Evolutionary conservation across 2,888 invertebrate species (phyloP), one percentile per base, ranked within the genome.

Genomic region (Drosophila helvetica): DNA sequence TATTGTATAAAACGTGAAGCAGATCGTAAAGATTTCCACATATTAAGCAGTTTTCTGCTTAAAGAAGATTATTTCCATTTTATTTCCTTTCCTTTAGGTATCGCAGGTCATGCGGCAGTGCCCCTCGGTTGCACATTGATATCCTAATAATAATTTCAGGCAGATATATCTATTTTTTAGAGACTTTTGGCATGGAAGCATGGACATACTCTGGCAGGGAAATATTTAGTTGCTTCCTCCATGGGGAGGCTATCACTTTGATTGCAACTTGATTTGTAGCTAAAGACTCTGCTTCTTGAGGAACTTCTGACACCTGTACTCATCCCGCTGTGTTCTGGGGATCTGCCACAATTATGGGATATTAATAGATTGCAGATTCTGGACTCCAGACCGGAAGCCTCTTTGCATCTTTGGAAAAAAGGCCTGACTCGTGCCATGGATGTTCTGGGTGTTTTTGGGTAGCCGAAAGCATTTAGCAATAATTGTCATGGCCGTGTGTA

Each of bases 401-500:
- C 30, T 27, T 15, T 56, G 38, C 51, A 22, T 27, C 6, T 33
- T 17, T 50, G 22, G 51, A 42, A 25, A 42, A n/a, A n/a, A n/a
- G n/a, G 22, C 15, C 33, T 12, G n/a, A 38, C 17, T 10, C 9
- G 4, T 30, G 22, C 19, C 47, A 42, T 22, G 38, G 33, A 4
- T 22, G 19, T 42, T 19, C 5, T 18, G 33, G 8, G 10, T 62
- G 61, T 67, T 68, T 72, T 62, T 33, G 72, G 52, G 81, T 78
- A 88, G 86, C 84, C 71, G 62, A 86, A 86, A 88, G 57, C 86
- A 80, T 88, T 88, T 86, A 80, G 73, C 70, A 67, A 88, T 88
- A 67, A 83, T 88, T 86, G 76, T 75, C 82, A 85, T 72, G 65
- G 67, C 52, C 43, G 17, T 46, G 12, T 64, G 74, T 52, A 43